Conservation (phyloP, 2,888 invertebrate species). For the Tipula confusa region DNA sequence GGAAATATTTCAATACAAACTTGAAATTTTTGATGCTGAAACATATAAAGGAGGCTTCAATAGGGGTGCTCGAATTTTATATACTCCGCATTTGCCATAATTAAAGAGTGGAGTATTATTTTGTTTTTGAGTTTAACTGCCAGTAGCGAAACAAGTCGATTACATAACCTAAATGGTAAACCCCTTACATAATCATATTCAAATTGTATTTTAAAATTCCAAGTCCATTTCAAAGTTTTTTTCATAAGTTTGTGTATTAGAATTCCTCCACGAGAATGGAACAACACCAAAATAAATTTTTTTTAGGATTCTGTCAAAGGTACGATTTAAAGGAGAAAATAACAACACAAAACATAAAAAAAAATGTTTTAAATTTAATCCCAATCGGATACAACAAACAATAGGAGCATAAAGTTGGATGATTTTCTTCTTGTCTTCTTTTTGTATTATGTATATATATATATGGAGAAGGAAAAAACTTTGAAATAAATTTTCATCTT, state of each 20-base stretch:
- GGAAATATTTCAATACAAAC: no score
- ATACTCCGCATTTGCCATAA: no score
- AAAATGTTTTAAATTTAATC: background rate
- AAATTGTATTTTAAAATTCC: background rate
- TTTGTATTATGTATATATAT: no score
- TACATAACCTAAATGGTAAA: no score
- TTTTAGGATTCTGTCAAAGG: background rate
- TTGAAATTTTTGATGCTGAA: no score
- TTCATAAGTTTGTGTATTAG: background rate
- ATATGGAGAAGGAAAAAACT: slow-evolving; percentile 3
- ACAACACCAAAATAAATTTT: background rate
- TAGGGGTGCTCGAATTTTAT: no score
- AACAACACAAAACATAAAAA: background rate
- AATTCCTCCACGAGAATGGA: background rate
- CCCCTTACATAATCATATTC: no score
- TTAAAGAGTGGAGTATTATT: no score
- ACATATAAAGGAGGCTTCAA: no score
- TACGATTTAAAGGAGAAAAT: background rate
- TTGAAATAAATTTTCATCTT: slow-evolving; percentile 14
- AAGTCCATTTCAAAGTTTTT: background rate
- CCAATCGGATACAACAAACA: slow-evolving; percentile 25
- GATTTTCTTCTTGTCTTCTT: background rate
- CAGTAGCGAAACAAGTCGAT: no score
- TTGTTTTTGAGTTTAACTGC: no score
- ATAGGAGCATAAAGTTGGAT: background rate